Evolutionary conservation across 2,888 invertebrate species (phyloP), one percentile per base, ranked within the genome.

Genomic region (Conistra vaccinii): DNA sequence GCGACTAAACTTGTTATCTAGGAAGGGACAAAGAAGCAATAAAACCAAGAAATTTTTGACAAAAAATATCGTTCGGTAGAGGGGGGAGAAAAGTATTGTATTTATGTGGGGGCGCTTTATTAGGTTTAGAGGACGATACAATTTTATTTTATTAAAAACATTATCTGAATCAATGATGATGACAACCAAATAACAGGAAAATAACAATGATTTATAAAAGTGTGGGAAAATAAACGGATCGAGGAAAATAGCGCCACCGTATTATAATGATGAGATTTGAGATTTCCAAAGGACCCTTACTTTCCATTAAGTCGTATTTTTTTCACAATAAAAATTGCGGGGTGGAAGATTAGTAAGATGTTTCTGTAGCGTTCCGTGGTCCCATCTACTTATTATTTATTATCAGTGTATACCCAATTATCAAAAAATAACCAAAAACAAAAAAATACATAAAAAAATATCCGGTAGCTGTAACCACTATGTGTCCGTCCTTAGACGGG

Each of bases 401-500:
- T 63, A 72, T 74, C 45, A 73, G 73, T 83, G 55, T 78, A 66
- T 73, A 74, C 51, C 32, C 65, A 73, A 63, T 35, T 62, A 73
- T 53, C 57, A 70, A 70, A 57, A 76, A 81, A 70, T 73, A 29
- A 20, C 55, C 32, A 63, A 29, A 57, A 29, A 26, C 23, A 62
- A 71, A 68, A 55, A 69, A 0, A 7, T 26, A 60, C n/a, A 14
- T 42, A 75, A 84, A 84, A 53, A 74, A 73, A 67, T 23, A 75
- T 32, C 58, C 60, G 61, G 58, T 80, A 80, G 78, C 20, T 62
- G 51, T 76, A 76, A 73, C 53, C 68, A 77, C 35, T 72, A 58
- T 32, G 69, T 76, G 73, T 85, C 84, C 86, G 72, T 76, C 78
- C 75, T 81, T 76, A 73, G 77, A 76, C 79, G 83, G 81, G 35